Percentiles rank a stretch among this genome's conserved stretches.
phyloP scores from a whole-genome alignment of 2,113 vertebrate species.

The Pimephales promelas region DNA sequence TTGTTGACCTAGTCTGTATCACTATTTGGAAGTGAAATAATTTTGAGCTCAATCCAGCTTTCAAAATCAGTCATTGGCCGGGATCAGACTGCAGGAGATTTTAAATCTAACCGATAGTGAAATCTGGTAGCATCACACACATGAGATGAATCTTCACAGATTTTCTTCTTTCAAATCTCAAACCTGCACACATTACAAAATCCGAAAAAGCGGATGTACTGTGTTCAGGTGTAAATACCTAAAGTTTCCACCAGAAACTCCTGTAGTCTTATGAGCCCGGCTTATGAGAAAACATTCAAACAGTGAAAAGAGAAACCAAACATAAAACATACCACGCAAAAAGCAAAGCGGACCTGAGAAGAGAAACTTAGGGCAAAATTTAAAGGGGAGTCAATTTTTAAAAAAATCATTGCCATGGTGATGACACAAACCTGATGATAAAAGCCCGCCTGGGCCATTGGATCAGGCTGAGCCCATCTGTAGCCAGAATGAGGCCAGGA shows the following conservation, averaged over 20 bases:
- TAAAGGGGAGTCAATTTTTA: neutral
- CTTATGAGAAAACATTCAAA: neutral
- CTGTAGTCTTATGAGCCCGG: no score
- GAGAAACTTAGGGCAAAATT: neutral
- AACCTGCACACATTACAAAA: no score
- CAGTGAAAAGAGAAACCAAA: neutral
- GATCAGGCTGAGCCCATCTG: conserved; percentile 98
- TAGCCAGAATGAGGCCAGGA: conserved; percentile 98
- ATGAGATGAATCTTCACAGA: no score
- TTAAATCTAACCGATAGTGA: no score
- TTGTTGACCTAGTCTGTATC: neutral
- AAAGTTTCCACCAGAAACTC: no score
- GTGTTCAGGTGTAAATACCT: no score
- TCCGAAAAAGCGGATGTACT: no score
- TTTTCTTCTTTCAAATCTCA: no score
- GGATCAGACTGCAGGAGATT: no score
- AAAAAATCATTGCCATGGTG: neutral
- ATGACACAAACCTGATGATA: conserved; percentile 91
- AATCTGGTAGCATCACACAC: no score
- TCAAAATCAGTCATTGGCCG: neutral
- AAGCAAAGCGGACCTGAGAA: neutral
- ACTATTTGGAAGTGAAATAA: no score
- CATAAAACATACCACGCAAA: neutral
- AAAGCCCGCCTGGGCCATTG: conserved; percentile 99
- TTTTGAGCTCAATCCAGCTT: neutral